phyloP scores from a whole-genome alignment of 2,888 invertebrate species.

The Physocephala rufipes region DNA sequence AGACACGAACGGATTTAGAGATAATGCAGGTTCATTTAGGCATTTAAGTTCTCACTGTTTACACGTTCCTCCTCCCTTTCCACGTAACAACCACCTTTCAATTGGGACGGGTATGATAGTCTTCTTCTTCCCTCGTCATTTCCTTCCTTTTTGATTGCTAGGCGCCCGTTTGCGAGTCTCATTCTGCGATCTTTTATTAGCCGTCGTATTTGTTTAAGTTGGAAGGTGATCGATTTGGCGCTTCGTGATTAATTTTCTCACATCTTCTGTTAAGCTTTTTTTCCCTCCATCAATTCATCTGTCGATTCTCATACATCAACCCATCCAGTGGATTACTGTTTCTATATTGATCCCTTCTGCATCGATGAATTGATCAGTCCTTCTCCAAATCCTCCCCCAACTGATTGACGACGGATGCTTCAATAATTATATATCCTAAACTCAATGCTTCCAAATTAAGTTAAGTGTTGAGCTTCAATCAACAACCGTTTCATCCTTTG shows the following conservation, averaged over 20 bases:
- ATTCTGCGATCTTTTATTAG: conserved; percentile 25
- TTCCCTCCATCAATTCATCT: not conserved
- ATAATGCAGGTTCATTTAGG: no score
- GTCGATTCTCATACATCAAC: no score
- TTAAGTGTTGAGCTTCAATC: conserved; percentile 62
- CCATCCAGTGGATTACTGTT: conserved; percentile 29
- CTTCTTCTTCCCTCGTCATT: not conserved
- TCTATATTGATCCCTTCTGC: not conserved
- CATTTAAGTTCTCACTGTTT: no score
- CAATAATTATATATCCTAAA: conserved; percentile 57
- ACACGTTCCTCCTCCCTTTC: no score
- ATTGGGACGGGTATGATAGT: no score
- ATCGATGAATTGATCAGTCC: conserved; percentile 39
- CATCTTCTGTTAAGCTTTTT: conserved; percentile 35
- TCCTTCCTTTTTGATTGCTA: not conserved
- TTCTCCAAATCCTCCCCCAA: conserved; percentile 16
- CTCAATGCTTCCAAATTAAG: conserved; percentile 63
- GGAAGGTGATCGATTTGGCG: conserved; percentile 67
- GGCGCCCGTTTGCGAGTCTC: not conserved
- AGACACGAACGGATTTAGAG: no score
- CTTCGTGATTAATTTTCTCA: conserved; percentile 64
- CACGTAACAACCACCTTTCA: no score
- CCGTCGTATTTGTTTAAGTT: conserved; percentile 32
- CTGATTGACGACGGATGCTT: conserved; percentile 41
- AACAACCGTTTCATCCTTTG: conserved; percentile 47